Conservation (phyloP, 2,888 invertebrate species). For the Melinaea menophilus region DNA sequence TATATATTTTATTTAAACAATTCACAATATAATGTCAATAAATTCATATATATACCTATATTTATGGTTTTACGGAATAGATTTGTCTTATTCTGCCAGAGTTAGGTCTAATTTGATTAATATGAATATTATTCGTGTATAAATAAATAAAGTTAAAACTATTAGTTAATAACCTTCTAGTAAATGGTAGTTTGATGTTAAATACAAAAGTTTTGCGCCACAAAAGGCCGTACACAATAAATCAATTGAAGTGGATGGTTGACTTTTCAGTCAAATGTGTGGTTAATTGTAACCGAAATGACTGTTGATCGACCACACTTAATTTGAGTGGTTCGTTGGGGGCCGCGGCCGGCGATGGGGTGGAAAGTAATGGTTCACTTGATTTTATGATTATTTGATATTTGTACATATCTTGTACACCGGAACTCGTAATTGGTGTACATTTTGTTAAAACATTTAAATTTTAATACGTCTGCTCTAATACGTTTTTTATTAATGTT, state of each 20-base stretch:
- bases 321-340: constrained; percentile 72
- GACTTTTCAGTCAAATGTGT: constrained; percentile 79
- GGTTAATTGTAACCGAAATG: constrained; percentile 79
- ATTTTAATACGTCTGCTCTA: neutral
- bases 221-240: constrained; percentile 76
- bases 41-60: no score
- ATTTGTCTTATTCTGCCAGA: no score
- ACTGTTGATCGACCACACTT: constrained; percentile 78
- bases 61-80: no score
- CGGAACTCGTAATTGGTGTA: constrained; percentile 49
- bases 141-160: no score
- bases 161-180: constrained; percentile 41
- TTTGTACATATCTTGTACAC: constrained; percentile 56
- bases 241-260: constrained; percentile 79
- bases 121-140: no score
- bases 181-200: constrained; percentile 32
- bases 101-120: no score
- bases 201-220: constrained; percentile 57
- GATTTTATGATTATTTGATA: constrained; percentile 67
- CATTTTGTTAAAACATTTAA: constrained; percentile 16
- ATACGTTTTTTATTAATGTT: neutral
- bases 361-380: constrained; percentile 63
- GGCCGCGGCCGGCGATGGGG: constrained; percentile 54
- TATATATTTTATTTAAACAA: no score
- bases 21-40: no score